A percentile compares a stretch with the other conserved stretches of the same genome.
These are phyloP conservation scores for Nibea coibor DNA, from an alignment of 2,113 vertebrate genomes.

Conservation along the genomic window DNA sequence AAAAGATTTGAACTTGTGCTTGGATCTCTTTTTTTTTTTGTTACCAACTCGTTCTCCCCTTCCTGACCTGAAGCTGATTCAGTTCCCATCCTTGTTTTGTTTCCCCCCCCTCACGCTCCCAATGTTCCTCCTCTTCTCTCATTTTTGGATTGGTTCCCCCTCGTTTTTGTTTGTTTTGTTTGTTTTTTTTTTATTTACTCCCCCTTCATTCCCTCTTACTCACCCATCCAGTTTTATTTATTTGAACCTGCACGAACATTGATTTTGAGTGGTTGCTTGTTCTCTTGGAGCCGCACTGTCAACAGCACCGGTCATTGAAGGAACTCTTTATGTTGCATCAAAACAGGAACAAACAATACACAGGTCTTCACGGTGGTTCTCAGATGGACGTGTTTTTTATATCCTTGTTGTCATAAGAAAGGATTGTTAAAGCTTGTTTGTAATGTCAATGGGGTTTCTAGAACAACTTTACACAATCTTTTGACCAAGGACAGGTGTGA, in stretches of 20 bases:
- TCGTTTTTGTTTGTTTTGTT: constrained; percentile 8
- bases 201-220: constrained; percentile 57
- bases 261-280: constrained; percentile 94
- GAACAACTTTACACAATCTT: constrained; percentile 86
- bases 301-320: constrained; percentile 91
- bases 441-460: constrained; percentile 82
- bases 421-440: constrained; percentile 87
- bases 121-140: constrained; percentile 56
- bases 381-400: constrained; percentile 88
- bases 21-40: constrained; percentile 93
- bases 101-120: constrained; percentile 41
- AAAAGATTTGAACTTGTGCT: constrained; percentile 96
- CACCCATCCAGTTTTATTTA: constrained; percentile 79
- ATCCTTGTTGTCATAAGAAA: constrained; percentile 87
- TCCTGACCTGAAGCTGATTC: constrained; percentile 87
- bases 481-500: constrained; percentile 79
- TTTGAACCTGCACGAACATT: constrained; percentile 94
- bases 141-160: constrained; percentile 74
- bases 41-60: constrained; percentile 86
- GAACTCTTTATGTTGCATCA: constrained; percentile 90
- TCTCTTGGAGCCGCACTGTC: constrained; percentile 89
- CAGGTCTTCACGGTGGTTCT: constrained; percentile 89
- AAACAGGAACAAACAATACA: constrained; percentile 87
- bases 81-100: constrained; percentile 81
- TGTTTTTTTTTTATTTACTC: neutral